A percentile compares a stretch with the other conserved stretches of the same genome.
phyloP scores from a whole-genome alignment of 2,113 vertebrate species.

The Brachyhypopomus occidentalis region DNA sequence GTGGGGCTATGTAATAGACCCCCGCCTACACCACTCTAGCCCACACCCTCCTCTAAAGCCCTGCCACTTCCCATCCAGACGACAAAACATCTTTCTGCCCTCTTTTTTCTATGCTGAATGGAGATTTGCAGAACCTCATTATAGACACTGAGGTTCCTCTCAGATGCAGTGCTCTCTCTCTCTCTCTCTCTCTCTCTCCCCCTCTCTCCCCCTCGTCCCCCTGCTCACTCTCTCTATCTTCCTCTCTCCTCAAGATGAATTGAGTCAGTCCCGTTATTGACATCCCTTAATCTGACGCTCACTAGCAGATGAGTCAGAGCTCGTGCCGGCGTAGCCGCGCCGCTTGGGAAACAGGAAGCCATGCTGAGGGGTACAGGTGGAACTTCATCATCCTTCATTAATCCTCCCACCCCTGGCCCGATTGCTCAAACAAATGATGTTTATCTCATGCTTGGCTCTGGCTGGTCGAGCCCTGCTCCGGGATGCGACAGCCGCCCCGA shows the following conservation, averaged over 20 bases:
- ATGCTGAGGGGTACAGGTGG: conserved; percentile 63
- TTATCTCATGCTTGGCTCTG: conserved; percentile 62
- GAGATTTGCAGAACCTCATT: conserved; percentile 77
- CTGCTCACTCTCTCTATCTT: not conserved
- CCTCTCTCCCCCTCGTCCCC: conserved; percentile 2
- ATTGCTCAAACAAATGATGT: conserved; percentile 72
- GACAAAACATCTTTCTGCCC: conserved; percentile 74
- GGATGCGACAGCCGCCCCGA: not conserved
- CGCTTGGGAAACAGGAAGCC: conserved; percentile 67
- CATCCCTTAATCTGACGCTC: conserved; percentile 79
- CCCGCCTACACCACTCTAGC: conserved; percentile 11
- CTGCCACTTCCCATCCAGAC: conserved; percentile 58
- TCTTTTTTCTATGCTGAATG: conserved; percentile 66
- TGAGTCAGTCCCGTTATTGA: conserved; percentile 79
- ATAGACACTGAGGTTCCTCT: conserved; percentile 68
- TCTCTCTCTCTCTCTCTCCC: conserved; percentile 9
- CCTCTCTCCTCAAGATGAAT: conserved; percentile 68
- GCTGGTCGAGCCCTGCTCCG: conserved; percentile 54
- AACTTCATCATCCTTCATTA: conserved; percentile 79
- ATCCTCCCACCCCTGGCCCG: conserved; percentile 67
- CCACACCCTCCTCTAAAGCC: conserved; percentile 32
- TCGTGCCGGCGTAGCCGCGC: conserved; percentile 64
- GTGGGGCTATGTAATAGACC: conserved; percentile 38
- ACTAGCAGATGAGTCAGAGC: conserved; percentile 73
- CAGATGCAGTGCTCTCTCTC: conserved; percentile 60